Conservation (phyloP, 92 coral and sea anemone genomes). For the Paragorgia papillata region DNA sequence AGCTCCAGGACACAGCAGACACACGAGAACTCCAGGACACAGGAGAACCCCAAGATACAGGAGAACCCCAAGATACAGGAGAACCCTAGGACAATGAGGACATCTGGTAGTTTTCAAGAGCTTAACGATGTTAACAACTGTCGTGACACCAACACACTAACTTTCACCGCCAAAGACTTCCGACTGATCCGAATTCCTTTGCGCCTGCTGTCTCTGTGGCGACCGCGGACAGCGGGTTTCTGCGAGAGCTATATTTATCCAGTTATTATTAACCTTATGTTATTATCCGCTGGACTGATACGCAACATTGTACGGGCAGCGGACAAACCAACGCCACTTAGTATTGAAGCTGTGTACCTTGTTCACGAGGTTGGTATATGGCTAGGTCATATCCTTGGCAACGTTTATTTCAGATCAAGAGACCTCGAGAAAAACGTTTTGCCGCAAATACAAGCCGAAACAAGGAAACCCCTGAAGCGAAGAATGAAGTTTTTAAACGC, state of each 20-base stretch:
- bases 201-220: slow-evolving; percentile 7
- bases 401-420: slow-evolving; percentile 1
- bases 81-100: too few species aligned
- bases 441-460: neutral
- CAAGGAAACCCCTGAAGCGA: neutral
- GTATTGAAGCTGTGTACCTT: neutral
- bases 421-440: slow-evolving; percentile 3
- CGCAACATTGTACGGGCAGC: neutral
- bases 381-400: slow-evolving; percentile 4
- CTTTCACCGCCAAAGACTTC: neutral
- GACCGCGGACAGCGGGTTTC: neutral
- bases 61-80: too few species aligned
- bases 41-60: too few species aligned
- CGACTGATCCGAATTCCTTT: neutral
- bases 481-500: slow-evolving; percentile 2
- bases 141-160: neutral
- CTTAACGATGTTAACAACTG: neutral
- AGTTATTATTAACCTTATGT: neutral
- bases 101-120: neutral
- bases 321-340: neutral
- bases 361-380: slow-evolving; percentile 5
- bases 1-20: too few species aligned
- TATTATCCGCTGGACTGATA: neutral
- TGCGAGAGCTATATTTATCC: neutral
- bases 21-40: too few species aligned